phyloP scores from a whole-genome alignment of 2,113 vertebrate species.

The Piaya cayana region DNA sequence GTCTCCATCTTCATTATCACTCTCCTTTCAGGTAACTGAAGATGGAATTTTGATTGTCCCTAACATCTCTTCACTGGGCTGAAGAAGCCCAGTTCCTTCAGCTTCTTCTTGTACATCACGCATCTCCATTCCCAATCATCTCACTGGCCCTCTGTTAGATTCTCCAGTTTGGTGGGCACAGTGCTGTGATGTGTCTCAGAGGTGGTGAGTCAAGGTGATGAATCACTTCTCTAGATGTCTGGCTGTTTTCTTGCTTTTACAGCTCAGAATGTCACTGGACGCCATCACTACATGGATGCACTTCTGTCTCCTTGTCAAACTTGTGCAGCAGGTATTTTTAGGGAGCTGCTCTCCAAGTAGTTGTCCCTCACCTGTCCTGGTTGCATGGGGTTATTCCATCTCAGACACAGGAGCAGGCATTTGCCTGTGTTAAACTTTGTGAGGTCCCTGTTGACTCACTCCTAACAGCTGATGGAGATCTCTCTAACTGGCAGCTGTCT shows the following conservation, averaged over 20 bases:
- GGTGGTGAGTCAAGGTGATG: neutral
- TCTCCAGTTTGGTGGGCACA: neutral
- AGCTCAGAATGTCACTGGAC: neutral
- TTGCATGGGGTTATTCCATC: neutral
- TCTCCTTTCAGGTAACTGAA: neutral
- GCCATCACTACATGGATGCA: neutral
- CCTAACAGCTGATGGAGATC: neutral
- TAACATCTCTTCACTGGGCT: neutral
- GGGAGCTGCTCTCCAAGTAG: neutral
- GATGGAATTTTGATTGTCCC: neutral
- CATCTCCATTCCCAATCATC: accelerated
- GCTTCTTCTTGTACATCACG: neutral
- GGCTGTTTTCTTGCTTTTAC: neutral
- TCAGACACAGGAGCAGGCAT: neutral
- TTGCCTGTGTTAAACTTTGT: neutral
- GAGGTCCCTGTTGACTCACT: neutral
- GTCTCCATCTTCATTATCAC: neutral
- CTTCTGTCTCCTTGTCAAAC: neutral
- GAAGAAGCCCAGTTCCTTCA: neutral
- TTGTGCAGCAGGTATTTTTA: neutral
- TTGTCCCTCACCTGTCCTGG: neutral
- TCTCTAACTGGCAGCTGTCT: neutral
- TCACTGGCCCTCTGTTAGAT: neutral
- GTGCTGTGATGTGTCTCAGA: neutral
- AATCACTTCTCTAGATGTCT: neutral